These are phyloP conservation scores for Diceros bicornis DNA, from an alignment of 2,797 vertebrate species.

Conservation along the genomic window DNA sequence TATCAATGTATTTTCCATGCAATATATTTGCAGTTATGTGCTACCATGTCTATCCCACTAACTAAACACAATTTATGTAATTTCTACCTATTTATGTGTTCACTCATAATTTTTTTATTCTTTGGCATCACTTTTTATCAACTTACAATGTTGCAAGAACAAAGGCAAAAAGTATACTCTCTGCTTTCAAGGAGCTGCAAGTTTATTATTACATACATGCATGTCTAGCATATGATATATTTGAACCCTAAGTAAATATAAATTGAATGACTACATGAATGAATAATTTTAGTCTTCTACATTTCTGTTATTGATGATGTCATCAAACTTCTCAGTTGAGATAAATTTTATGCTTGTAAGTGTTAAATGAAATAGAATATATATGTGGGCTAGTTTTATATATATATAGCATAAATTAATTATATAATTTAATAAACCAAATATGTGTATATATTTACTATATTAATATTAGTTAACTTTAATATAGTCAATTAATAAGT, in stretches of 20 bases:
- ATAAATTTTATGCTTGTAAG: background rate
- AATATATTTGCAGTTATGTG: background rate
- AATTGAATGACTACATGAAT: background rate
- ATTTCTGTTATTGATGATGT: background rate
- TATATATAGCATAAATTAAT: background rate
- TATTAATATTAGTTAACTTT: background rate
- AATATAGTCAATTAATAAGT: background rate
- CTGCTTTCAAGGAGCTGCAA: background rate
- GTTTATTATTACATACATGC: background rate
- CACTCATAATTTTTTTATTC: background rate
- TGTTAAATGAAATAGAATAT: background rate
- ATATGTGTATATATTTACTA: background rate
- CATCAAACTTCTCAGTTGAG: background rate
- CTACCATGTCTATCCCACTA: background rate
- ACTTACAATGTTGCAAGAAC: background rate
- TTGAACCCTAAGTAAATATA: background rate
- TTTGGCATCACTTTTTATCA: background rate
- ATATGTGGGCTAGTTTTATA: background rate
- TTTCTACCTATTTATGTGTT: background rate
- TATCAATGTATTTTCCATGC: background rate
- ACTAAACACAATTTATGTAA: background rate
- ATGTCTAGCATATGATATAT: background rate
- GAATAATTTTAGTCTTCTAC: background rate
- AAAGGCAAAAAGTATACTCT: background rate
- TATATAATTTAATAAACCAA: background rate